Base-by-base conservation (phyloP, 2,797 vertebrate species). In the Champsocephalus gunnari region DNA sequence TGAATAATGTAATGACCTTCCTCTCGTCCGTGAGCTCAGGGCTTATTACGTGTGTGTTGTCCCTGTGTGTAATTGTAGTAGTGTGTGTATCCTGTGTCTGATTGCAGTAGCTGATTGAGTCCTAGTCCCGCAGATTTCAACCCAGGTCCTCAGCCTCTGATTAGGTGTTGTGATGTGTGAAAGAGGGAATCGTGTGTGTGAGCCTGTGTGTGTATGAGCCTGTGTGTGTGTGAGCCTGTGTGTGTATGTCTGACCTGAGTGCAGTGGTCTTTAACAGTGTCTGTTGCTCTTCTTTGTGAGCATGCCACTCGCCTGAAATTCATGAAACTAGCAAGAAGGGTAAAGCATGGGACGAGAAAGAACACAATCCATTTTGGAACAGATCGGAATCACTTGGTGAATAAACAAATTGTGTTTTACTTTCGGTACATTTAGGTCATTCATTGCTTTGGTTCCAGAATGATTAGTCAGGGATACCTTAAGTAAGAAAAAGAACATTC, bases 1-100 rank as follows among this genome's bases (percentile, higher is more conserved):
- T 90, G 88, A 92, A 90, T 92, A 92, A 91, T 92, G 92, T 92
- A 83, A 88, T 87, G 85, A 89, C 82, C 85, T 89, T 90, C 81
- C 79, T 85, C 86, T 89, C 69, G 73, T 92, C 87, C 68, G 54
- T 87, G 85, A 87, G 77, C 86, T 79, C 80, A 75, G 69, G 79
- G 85, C 91, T 90, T 89, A 90, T 90, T 90, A 80, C 45, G 56
- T 80, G 80, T 83, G 81, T 75, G 79, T 83, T 32, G 62, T 83
- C 61, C 43, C n/a, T 71, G 63, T 82, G 74, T 75, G 77, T 86
- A 75, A 76, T 66, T 83, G 73, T 76, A 71, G 55, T 24, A 62
- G 19, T 57, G 63, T 57, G 81, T 79, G 77, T 79, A 73, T 75
- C 73, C 76, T 80, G 51, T 81, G 79, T 88, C 84, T 93, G 92